Percentiles rank a stretch among this genome's conserved stretches.
phyloP scores from a whole-genome alignment of 1,140 invertebrate genomes.

The Trachymyrmex septentrionalis region DNA sequence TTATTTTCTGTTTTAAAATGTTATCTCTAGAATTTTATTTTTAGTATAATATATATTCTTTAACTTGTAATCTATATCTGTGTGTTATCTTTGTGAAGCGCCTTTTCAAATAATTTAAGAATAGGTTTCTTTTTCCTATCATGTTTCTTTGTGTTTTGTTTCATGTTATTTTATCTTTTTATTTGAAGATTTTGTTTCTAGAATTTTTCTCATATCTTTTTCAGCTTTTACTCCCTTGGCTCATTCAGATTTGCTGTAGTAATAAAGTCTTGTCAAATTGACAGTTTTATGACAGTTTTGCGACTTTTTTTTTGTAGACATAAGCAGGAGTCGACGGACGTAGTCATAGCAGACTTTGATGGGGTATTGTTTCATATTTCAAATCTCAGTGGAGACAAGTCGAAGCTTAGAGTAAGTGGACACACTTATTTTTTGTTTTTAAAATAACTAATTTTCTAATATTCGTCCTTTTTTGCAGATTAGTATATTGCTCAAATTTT shows the following conservation, averaged over 20 bases:
- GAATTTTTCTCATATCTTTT: neutral
- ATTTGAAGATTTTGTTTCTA: neutral
- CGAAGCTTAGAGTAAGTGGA: constrained; percentile 97
- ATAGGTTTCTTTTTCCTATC: neutral
- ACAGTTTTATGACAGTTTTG: neutral
- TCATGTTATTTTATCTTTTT: neutral
- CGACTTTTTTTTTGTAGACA: constrained; percentile 89
- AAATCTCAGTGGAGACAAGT: constrained; percentile 98
- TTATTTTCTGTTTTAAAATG: neutral
- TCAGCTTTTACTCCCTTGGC: neutral
- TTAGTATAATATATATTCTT: neutral
- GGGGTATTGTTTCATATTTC: constrained; percentile 99
- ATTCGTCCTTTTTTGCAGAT: constrained; percentile 88
- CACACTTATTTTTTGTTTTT: neutral
- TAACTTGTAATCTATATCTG: neutral
- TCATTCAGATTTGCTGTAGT: neutral
- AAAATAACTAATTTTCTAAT: neutral
- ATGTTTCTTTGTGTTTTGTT: neutral
- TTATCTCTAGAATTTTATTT: neutral
- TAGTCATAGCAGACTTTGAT: constrained; percentile 98
- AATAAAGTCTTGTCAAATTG: neutral
- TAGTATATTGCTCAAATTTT: constrained; percentile 99
- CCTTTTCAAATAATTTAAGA: neutral
- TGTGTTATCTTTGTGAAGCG: neutral
- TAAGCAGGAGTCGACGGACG: constrained; percentile 98